A percentile compares a stretch with the other conserved stretches of the same genome.
These are phyloP conservation scores for Scaptomyza polygonia DNA, from an alignment of 2,888 invertebrate species.

Conservation along the genomic window DNA sequence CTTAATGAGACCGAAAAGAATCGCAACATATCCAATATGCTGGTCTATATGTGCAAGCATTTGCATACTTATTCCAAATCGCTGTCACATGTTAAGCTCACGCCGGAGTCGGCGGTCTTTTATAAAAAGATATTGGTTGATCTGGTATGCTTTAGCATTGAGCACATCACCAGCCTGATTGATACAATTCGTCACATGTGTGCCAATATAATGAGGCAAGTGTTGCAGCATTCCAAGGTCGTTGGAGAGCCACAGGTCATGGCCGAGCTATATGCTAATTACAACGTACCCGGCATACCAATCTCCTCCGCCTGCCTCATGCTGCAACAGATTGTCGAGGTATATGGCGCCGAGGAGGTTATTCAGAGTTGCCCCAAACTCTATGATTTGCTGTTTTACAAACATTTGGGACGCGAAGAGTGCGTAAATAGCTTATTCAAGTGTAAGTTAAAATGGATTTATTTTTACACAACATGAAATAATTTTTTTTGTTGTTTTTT, in stretches of 20 bases:
- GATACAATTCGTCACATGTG: conserved; percentile 88
- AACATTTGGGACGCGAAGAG: conserved; percentile 80
- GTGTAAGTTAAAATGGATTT: conserved; percentile 59
- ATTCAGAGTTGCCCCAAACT: conserved; percentile 65
- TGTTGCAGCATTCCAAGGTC: conserved; percentile 83
- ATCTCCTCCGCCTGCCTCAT: conserved; percentile 75
- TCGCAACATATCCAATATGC: conserved; percentile 69
- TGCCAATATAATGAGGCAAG: conserved; percentile 85
- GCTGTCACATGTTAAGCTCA: conserved; percentile 28
- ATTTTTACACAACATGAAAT: no score
- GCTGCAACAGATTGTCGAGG: conserved; percentile 70
- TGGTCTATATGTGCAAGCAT: conserved; percentile 77
- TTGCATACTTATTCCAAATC: conserved; percentile 66
- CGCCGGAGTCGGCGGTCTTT: conserved; percentile 54
- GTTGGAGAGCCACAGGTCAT: conserved; percentile 65
- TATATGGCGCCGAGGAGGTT: conserved; percentile 70
- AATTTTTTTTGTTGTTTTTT: neutral
- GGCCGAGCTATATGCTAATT: conserved; percentile 70
- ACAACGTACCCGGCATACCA: conserved; percentile 47
- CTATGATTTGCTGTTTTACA: conserved; percentile 67
- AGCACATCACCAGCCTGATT: conserved; percentile 87
- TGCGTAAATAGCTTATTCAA: conserved; percentile 86
- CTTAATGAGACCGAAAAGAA: conserved; percentile 61
- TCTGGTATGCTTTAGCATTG: conserved; percentile 85
- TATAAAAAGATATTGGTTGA: conserved; percentile 72